Base-by-base conservation (phyloP, 2,888 invertebrate genomes). In the Dascillus cervinus region DNA sequence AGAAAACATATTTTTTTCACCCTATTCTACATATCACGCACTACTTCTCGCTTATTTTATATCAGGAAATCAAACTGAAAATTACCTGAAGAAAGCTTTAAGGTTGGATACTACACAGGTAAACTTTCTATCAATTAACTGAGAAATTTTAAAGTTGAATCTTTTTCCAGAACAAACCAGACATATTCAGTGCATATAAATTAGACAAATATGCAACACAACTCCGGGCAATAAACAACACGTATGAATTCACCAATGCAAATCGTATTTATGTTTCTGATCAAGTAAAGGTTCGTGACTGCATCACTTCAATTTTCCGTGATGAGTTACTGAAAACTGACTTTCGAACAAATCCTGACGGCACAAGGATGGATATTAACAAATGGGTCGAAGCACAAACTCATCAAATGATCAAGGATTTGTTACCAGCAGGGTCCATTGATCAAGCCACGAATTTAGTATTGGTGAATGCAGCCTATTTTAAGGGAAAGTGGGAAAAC, bases 1-100 rank as follows among this genome's bases (percentile, higher is more conserved):
- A 22, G 80, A 81, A 45, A 90, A 89, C 59, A 66, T 90, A 21
- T 88, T 91, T 70, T 88, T 87, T 62, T 90, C 90, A 3, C 90
- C 90, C 0, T 83, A 85, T 66, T 89, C 88, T 44, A 79, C 89
- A 8, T 83, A 87, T 55, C 82, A 88, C 48, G 80, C 88, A 0
- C 56, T 91, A 15, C 60, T 82, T 26, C 66, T 90, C 39, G 83
- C 85, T 1, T 89, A 86, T 56, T 86, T 88, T 52, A 78, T 86
- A 1, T 67, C 87, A 1, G 75, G 73, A 1, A 78, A 77, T 8
- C 70, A 75, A 28, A 88, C 89, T 0, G 86, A 88, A 56, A 52
- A 59, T 3, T 65, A 73, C 5, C 54, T 86, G 32, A 77, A 72
- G 53, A 69, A 71, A 34, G 76, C 78, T 2, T 62, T 86, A 14